These are phyloP conservation scores for Scaptomyza caliginosa DNA, from an alignment of 2,888 invertebrate species.

Conservation along the genomic window DNA sequence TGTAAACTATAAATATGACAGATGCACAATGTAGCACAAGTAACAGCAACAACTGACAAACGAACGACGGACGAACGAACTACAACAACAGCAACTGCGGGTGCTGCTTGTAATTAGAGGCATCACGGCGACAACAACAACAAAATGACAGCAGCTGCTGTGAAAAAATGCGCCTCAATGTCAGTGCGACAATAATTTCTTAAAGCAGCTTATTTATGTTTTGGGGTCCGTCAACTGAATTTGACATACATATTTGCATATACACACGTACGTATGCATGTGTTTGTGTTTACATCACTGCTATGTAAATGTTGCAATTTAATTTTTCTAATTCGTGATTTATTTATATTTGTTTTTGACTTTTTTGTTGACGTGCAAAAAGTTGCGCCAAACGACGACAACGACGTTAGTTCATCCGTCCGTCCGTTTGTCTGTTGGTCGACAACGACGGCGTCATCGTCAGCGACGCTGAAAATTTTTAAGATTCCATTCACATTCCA, in stretches of 20 bases:
- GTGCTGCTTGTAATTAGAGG: conserved; percentile 67
- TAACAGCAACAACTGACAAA: conserved; percentile 72
- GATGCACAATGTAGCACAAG: conserved; percentile 75
- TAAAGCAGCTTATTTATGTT: conserved; percentile 59
- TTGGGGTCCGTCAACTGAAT: conserved; percentile 32
- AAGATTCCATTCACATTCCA: conserved; percentile 83
- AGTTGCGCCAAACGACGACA: conserved; percentile 56
- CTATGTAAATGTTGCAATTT: conserved; percentile 58
- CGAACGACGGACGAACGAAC: too few species aligned
- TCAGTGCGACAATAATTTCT: conserved; percentile 74
- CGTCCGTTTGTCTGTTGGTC: conserved; percentile 5
- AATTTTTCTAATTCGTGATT: conserved; percentile 37
- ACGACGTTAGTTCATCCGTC: conserved; percentile 11
- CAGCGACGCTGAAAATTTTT: conserved; percentile 81
- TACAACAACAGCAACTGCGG: conserved; percentile 45
- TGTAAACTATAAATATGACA: conserved; percentile 56
- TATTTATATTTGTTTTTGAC: conserved; percentile 23
- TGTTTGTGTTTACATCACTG: conserved; percentile 12
- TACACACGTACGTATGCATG: conserved; percentile 1
- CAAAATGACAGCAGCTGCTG: conserved; percentile 26
- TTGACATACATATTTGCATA: conserved; percentile 10
- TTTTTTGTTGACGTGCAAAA: conserved; percentile 53
- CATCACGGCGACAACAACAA: conserved; percentile 32
- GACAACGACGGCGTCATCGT: conserved; percentile 74
- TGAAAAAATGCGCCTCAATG: conserved; percentile 61